These are phyloP conservation scores for Oasisia sp. DNA, from an alignment of 2,888 invertebrate genomes.

Conservation along the genomic window DNA sequence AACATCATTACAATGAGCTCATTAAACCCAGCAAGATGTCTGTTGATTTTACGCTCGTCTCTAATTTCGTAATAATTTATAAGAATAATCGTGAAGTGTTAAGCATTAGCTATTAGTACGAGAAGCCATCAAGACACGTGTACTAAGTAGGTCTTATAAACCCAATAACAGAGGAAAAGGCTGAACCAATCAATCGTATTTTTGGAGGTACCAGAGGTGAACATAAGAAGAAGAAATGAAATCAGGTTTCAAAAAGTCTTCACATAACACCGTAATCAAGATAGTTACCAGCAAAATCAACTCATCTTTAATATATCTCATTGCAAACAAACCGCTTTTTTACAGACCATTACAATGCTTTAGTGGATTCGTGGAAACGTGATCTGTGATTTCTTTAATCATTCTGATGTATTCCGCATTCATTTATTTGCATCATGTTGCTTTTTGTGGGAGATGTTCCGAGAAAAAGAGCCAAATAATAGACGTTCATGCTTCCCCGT, in stretches of 20 bases:
- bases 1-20: constrained; percentile 8
- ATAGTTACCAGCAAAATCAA: neutral
- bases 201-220: neutral
- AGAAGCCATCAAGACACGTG: neutral
- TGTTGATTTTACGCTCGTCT: neutral
- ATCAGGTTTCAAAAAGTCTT: neutral
- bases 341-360: neutral
- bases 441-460: neutral
- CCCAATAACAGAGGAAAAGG: neutral
- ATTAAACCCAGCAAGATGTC: neutral
- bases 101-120: neutral
- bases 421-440: neutral
- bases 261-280: neutral
- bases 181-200: neutral
- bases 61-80: no score
- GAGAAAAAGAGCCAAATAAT: neutral
- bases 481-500: neutral
- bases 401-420: neutral
- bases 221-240: neutral
- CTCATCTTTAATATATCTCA: neutral
- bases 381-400: neutral
- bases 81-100: neutral
- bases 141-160: neutral
- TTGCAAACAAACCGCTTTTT: neutral
- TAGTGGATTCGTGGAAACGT: neutral